A percentile compares a stretch with the other conserved stretches of the same genome.
phyloP scores from a whole-genome alignment of 2,797 vertebrate species.

The Eulemur albifrons region DNA sequence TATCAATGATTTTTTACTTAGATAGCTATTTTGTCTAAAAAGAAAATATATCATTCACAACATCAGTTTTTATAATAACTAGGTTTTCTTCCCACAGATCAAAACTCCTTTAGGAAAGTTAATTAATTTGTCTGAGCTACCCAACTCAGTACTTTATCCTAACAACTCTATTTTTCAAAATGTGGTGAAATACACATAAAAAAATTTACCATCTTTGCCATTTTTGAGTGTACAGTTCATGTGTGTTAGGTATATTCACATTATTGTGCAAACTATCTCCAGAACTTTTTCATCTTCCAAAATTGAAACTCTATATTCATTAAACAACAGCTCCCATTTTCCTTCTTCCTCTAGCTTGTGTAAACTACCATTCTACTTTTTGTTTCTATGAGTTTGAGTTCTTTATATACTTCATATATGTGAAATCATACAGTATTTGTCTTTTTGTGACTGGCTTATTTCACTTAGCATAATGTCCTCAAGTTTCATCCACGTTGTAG shows the following conservation, averaged over 20 bases:
- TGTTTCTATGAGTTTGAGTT: neutral
- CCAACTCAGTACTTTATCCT: neutral
- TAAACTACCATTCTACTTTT: neutral
- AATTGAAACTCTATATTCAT: neutral
- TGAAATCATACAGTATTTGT: neutral
- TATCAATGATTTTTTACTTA: neutral
- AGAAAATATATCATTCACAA: neutral
- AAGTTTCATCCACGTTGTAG: neutral
- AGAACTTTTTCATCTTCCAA: neutral
- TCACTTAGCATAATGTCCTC: neutral
- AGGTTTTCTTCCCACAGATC: neutral
- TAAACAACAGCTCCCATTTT: neutral
- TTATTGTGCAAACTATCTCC: neutral
- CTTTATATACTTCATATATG: neutral
- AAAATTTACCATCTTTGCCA: neutral
- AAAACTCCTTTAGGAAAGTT: neutral
- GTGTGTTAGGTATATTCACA: neutral
- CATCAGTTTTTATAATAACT: neutral
- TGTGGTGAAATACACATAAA: neutral
- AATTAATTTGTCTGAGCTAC: neutral
- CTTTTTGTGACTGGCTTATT: neutral
- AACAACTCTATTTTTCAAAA: neutral
- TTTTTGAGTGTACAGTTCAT: neutral
- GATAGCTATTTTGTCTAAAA: conserved; percentile 17
- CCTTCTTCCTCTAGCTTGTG: neutral